Conservation (phyloP, 1,140 invertebrate genomes). For the Drosophila nebulosa region DNA sequence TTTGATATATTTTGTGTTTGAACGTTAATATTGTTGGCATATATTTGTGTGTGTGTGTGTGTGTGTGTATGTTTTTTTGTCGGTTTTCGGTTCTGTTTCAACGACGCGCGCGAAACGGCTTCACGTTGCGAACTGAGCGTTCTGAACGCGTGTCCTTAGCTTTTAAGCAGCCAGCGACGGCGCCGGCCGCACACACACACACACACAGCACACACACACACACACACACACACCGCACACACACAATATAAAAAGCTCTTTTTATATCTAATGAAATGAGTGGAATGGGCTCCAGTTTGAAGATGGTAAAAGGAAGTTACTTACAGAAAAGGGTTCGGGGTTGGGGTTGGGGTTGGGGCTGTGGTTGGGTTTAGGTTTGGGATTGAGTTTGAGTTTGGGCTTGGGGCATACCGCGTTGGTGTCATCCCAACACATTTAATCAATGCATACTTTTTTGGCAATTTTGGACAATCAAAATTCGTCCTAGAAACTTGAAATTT, state of each 20-base stretch:
- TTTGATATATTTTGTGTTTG: slow-evolving; percentile 14
- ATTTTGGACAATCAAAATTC: too few relatives aligned
- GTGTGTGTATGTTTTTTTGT: neutral
- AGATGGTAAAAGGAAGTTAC: neutral
- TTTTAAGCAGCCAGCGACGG: slow-evolving; percentile 54
- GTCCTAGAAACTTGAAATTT: too few relatives aligned
- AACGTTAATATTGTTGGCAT: neutral
- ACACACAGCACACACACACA: neutral
- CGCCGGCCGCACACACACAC: slow-evolving; percentile 25
- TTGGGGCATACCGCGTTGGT: neutral
- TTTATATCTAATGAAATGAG: neutral
- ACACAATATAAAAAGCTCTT: neutral
- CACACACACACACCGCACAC: neutral
- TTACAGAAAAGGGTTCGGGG: neutral
- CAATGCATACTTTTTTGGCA: neutral
- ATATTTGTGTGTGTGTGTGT: neutral
- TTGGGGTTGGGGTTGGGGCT: neutral
- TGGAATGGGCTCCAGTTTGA: neutral
- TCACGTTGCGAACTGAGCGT: slow-evolving; percentile 66
- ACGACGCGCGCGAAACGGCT: slow-evolving; percentile 62
- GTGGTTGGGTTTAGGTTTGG: neutral
- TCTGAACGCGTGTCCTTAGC: slow-evolving; percentile 67
- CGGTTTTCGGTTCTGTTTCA: neutral
- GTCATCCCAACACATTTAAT: neutral
- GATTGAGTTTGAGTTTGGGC: neutral